These are phyloP conservation scores for Kryptopterus vitreolus DNA, from an alignment of 2,797 vertebrate species.

Conservation along the genomic window DNA sequence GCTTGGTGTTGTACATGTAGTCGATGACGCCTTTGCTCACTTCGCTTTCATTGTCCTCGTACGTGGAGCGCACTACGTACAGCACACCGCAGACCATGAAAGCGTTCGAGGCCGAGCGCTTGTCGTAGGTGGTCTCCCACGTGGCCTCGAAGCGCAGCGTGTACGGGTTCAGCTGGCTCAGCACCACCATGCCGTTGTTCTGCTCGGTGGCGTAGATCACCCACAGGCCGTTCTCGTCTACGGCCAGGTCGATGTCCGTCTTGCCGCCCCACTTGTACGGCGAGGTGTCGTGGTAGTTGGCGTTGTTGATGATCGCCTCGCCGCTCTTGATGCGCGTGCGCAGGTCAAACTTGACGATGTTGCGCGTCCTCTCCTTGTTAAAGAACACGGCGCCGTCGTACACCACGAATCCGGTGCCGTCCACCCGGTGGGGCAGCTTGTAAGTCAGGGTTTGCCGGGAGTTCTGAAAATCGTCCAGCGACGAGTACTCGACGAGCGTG, in stretches of 20 bases:
- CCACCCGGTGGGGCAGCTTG: constrained; percentile 95
- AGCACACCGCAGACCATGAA: constrained; percentile 99
- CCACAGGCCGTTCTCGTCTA: constrained; percentile 98
- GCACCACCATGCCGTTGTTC: constrained; percentile 98
- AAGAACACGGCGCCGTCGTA: constrained; percentile 99
- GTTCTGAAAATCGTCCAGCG: constrained; percentile 93
- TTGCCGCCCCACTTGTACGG: constrained; percentile 98
- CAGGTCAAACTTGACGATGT: constrained; percentile 98
- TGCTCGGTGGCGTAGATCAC: constrained; percentile 98
- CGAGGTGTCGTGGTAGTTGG: constrained; percentile 98
- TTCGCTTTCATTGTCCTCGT: constrained; percentile 98
- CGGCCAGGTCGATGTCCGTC: constrained; percentile 96
- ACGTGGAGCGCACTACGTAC: constrained; percentile 94
- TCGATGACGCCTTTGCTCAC: constrained; percentile 94
- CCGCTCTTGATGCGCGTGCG: constrained; percentile 99
- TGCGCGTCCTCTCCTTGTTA: constrained; percentile 97
- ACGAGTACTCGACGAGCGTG: constrained; percentile 95
- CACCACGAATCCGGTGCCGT: constrained; percentile 97
- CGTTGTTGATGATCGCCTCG: constrained; percentile 98
- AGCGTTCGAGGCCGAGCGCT: constrained; percentile 97
- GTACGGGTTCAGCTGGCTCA: constrained; percentile 97
- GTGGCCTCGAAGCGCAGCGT: constrained; percentile 96
- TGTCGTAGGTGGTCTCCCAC: constrained; percentile 95
- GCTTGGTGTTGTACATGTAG: constrained; percentile 95
- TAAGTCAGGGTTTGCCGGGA: constrained; percentile 93